These are phyloP conservation scores for Clarias gariepinus DNA, from an alignment of 2,113 vertebrate species.

Conservation along the genomic window DNA sequence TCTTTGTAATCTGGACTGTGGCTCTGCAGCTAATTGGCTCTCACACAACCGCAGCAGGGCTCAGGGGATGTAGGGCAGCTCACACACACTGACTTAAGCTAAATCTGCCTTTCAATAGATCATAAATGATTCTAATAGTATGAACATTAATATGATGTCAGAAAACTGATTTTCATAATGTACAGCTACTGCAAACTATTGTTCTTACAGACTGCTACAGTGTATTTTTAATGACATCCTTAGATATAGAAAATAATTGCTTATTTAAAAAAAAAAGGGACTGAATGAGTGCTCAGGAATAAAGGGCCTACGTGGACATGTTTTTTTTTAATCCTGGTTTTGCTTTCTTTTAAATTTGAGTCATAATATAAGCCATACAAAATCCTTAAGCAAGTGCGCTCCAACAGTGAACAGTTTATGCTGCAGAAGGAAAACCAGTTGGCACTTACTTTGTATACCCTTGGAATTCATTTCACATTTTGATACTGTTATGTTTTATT, in stretches of 20 bases:
- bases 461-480: not conserved
- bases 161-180: not conserved
- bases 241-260: not conserved
- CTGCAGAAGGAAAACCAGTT: not conserved
- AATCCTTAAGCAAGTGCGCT: not conserved
- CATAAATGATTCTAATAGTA: not conserved
- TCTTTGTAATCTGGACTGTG: conserved; percentile 80
- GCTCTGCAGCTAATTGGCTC: conserved; percentile 83
- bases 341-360: not conserved
- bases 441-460: too few relatives aligned
- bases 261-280: not conserved
- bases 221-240: not conserved
- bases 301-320: not conserved
- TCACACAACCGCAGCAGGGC: conserved; percentile 87
- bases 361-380: not conserved
- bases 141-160: not conserved
- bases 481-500: too few relatives aligned
- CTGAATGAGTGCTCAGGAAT: not conserved
- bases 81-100: not conserved
- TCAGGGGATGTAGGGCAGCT: conserved; percentile 76
- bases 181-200: not conserved
- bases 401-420: not conserved
- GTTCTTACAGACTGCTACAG: not conserved
- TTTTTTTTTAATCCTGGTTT: not conserved
- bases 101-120: not conserved